Evolutionary conservation across 2,888 invertebrate species (phyloP).

Genomic region (Amiota communis): DNA sequence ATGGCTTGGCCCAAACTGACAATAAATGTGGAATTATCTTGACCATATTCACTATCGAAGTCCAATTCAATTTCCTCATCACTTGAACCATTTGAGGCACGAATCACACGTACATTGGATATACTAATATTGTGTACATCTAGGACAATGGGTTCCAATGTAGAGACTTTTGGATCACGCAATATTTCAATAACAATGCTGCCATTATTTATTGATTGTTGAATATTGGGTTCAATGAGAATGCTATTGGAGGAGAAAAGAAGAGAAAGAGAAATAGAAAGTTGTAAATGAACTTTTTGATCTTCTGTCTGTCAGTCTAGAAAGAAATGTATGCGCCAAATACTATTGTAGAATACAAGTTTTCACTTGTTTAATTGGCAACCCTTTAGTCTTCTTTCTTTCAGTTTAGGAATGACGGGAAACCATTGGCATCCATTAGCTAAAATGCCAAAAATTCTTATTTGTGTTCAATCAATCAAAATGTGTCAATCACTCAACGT

Average conservation of each 20-base stretch:
- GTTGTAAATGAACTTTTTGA: not conserved
- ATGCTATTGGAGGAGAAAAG: constrained; percentile 63
- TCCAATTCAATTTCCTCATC: constrained; percentile 64
- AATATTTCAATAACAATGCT: constrained; percentile 67
- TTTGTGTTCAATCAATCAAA: constrained; percentile 48
- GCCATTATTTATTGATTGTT: constrained; percentile 68
- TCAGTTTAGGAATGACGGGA: too few species aligned
- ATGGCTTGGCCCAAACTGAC: constrained; percentile 59
- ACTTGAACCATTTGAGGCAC: constrained; percentile 45
- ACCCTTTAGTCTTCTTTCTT: too few species aligned
- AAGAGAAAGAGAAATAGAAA: constrained; percentile 8
- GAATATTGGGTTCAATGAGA: constrained; percentile 70
- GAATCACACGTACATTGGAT: constrained; percentile 65
- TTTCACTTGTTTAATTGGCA: not conserved
- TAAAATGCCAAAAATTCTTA: constrained; percentile 51
- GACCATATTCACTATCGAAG: constrained; percentile 69
- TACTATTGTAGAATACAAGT: constrained; percentile 24
- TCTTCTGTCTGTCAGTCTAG: constrained; percentile 6
- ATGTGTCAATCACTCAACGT: constrained; percentile 55
- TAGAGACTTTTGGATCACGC: constrained; percentile 63
- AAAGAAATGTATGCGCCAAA: not conserved
- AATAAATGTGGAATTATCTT: constrained; percentile 67
- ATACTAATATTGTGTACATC: constrained; percentile 72
- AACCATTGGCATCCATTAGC: constrained; percentile 8
- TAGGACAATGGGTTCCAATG: constrained; percentile 70